A percentile compares a stretch with the other conserved stretches of the same genome.
Conservation (phyloP, 2,888 invertebrate species). For the Mechanitis messenoides region DNA sequence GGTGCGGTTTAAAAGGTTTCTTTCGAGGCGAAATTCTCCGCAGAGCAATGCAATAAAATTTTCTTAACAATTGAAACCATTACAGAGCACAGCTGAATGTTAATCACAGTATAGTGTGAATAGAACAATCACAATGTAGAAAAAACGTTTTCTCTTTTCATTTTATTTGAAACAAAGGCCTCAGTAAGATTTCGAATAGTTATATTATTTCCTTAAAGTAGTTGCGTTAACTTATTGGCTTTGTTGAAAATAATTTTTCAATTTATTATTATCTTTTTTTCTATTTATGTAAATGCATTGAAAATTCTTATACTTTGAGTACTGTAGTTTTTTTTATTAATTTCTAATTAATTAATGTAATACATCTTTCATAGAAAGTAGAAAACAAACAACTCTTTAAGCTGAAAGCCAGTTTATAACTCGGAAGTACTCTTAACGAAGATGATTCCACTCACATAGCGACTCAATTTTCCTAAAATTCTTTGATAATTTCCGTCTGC, state of each 20-base stretch:
- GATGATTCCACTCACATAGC: conserved; percentile 15
- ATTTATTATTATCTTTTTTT: no score
- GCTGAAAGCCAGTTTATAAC: not conserved
- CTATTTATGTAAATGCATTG: no score
- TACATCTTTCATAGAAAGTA: not conserved
- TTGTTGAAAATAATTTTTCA: not conserved
- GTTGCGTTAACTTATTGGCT: not conserved
- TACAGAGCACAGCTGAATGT: conserved; percentile 65
- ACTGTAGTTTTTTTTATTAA: no score
- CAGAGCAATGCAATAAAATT: conserved; percentile 69
- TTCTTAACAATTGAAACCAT: conserved; percentile 74
- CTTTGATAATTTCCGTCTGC: conserved; percentile 28
- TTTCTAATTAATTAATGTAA: not conserved
- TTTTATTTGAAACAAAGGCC: conserved; percentile 48
- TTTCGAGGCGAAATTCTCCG: conserved; percentile 49
- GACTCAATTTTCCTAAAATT: conserved; percentile 12
- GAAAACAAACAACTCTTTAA: not conserved
- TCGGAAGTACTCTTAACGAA: conserved; percentile 4
- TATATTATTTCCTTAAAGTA: conserved; percentile 6
- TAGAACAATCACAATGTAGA: conserved; percentile 67
- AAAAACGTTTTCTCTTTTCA: conserved; percentile 46
- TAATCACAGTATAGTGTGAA: conserved; percentile 68
- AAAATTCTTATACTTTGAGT: no score
- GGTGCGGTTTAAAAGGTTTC: conserved; percentile 50
- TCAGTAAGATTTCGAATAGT: conserved; percentile 23